Evolutionary conservation across 2,888 invertebrate species (phyloP).

Genomic region (Matsumyia berberina): DNA sequence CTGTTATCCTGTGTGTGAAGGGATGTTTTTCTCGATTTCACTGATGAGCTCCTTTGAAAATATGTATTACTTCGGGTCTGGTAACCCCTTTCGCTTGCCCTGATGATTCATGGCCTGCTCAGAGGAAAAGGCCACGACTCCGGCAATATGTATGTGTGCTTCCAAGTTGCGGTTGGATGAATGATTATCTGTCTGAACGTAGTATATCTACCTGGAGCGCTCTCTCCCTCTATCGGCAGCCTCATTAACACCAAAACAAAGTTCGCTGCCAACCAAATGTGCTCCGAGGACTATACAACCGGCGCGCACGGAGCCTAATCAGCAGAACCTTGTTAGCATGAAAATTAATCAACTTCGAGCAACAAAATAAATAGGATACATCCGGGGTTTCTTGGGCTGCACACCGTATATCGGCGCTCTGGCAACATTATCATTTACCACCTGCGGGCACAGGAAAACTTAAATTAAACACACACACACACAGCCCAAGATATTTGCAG

Average conservation of each 20-base stretch:
- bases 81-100: too few species aligned
- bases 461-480: conserved; percentile 62
- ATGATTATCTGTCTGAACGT: conserved; percentile 41
- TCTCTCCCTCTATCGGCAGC: conserved; percentile 43
- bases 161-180: conserved; percentile 29
- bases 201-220: conserved; percentile 30
- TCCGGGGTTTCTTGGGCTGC: conserved; percentile 43
- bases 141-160: conserved; percentile 22
- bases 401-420: neutral
- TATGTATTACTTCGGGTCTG: neutral
- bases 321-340: conserved; percentile 75
- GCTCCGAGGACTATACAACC: conserved; percentile 30
- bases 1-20: conserved; percentile 23
- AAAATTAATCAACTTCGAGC: conserved; percentile 75
- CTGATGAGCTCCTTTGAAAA: conserved; percentile 15
- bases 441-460: conserved; percentile 64
- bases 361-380: conserved; percentile 69
- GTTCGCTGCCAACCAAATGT: conserved; percentile 55
- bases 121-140: conserved; percentile 30
- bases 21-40: conserved; percentile 34
- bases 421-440: conserved; percentile 65
- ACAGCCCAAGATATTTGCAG: conserved; percentile 54
- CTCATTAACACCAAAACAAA: conserved; percentile 70
- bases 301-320: conserved; percentile 60
- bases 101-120: neutral